Conservation (phyloP, 2,888 invertebrate species). For the Campopleginae sp. region DNA sequence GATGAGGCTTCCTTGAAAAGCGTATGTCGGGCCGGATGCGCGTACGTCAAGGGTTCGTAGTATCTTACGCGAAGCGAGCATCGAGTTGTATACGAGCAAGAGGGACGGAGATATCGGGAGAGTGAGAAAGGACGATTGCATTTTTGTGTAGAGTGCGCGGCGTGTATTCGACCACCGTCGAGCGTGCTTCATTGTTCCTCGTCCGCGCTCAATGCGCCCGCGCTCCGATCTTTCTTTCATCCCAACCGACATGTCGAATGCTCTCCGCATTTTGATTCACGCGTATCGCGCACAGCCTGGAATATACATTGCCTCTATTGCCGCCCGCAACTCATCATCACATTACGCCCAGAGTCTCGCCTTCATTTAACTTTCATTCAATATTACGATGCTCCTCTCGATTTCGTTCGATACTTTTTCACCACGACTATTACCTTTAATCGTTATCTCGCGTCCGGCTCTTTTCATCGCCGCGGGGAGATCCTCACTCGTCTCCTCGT, state of each 20-base stretch:
- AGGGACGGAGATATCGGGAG: neutral
- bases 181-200: slow-evolving; percentile 60
- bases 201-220: slow-evolving; percentile 37
- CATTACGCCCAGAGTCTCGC: neutral
- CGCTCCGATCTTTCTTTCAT: slow-evolving; percentile 78
- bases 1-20: slow-evolving; percentile 80
- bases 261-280: slow-evolving; percentile 81
- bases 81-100: neutral
- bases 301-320: slow-evolving; percentile 39
- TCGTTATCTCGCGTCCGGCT: slow-evolving; percentile 40
- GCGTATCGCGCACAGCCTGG: slow-evolving; percentile 2
- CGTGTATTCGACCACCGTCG: slow-evolving; percentile 29
- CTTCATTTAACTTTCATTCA: slow-evolving; percentile 49
- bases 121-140: slow-evolving; percentile 10
- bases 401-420: slow-evolving; percentile 52
- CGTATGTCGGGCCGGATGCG: slow-evolving; percentile 79
- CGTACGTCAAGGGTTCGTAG: slow-evolving; percentile 72
- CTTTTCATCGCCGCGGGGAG: slow-evolving; percentile 47
- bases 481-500: slow-evolving; percentile 23
- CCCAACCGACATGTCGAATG: slow-evolving; percentile 82
- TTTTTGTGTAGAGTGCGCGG: slow-evolving; percentile 6
- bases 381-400: slow-evolving; percentile 63
- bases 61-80: slow-evolving; percentile 33
- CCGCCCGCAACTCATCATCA: slow-evolving; percentile 3
- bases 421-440: slow-evolving; percentile 10